Percentiles rank a stretch among this genome's conserved stretches.
phyloP scores from a whole-genome alignment of 2,113 vertebrate genomes.

The Myotis lucifugus region DNA sequence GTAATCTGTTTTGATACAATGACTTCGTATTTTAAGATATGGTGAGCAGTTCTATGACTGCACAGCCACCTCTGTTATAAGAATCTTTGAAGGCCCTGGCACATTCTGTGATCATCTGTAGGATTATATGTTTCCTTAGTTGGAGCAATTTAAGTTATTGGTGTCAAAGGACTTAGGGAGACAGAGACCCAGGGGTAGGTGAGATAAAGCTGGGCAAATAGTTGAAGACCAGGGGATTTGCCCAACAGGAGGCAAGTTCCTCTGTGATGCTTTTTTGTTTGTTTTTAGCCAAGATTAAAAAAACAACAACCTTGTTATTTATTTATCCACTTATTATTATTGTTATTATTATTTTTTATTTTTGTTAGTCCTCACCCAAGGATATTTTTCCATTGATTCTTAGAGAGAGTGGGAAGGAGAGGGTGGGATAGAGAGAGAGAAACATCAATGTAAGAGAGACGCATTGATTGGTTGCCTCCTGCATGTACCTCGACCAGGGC shows the following conservation, averaged over 20 bases:
- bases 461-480: no score
- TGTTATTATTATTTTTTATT: no score
- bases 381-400: no score
- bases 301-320: neutral
- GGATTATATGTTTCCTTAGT: neutral
- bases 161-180: neutral
- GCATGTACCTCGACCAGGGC: no score
- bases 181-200: neutral
- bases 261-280: conserved; percentile 1
- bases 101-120: neutral
- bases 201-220: neutral
- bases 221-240: neutral
- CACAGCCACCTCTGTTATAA: neutral
- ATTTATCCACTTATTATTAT: neutral
- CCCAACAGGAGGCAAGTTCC: neutral
- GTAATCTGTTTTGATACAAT: conserved; percentile 16
- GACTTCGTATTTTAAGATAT: conserved; percentile 1
- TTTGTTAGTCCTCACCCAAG: no score
- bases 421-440: no score
- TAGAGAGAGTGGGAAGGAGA: no score
- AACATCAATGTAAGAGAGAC: no score
- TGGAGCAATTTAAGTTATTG: neutral
- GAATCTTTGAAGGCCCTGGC: neutral
- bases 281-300: conserved; percentile 12
- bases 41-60: neutral